These are phyloP conservation scores for Argyrosomus regius DNA, from an alignment of 2,797 vertebrate genomes.

Conservation along the genomic window DNA sequence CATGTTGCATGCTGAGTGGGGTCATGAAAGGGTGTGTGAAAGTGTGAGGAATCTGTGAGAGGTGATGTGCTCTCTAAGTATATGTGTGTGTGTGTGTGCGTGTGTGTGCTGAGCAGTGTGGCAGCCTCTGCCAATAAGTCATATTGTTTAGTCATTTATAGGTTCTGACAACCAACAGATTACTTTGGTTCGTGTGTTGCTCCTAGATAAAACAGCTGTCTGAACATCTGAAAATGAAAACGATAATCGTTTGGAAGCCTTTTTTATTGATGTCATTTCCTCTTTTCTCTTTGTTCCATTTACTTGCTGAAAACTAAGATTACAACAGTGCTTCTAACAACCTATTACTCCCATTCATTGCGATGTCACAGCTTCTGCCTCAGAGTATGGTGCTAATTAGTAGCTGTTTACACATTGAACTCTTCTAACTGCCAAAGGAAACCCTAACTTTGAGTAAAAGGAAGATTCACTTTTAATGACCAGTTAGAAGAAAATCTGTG, in stretches of 20 bases:
- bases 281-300: constrained; percentile 34
- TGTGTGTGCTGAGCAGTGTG: neutral
- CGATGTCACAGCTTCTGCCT: constrained; percentile 32
- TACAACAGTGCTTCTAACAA: constrained; percentile 40
- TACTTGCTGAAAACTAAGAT: constrained; percentile 26
- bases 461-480: neutral
- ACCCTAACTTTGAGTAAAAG: neutral
- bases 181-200: constrained; percentile 19
- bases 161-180: constrained; percentile 35
- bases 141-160: constrained; percentile 23
- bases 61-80: constrained; percentile 17
- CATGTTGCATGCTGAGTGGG: constrained; percentile 67
- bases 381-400: constrained; percentile 28
- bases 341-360: constrained; percentile 35
- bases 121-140: constrained; percentile 18
- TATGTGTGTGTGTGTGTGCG: constrained; percentile 12
- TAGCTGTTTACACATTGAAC: constrained; percentile 27
- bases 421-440: neutral
- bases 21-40: constrained; percentile 62
- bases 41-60: constrained; percentile 50
- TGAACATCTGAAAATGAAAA: constrained; percentile 33
- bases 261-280: constrained; percentile 29
- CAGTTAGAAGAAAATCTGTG: neutral
- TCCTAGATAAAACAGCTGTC: constrained; percentile 33
- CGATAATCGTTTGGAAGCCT: constrained; percentile 42